Evolutionary conservation across 2,797 vertebrate genomes (phyloP), one percentile per base, ranked within the genome.

Genomic region (Cryptoblepharus egeriae): DNA sequence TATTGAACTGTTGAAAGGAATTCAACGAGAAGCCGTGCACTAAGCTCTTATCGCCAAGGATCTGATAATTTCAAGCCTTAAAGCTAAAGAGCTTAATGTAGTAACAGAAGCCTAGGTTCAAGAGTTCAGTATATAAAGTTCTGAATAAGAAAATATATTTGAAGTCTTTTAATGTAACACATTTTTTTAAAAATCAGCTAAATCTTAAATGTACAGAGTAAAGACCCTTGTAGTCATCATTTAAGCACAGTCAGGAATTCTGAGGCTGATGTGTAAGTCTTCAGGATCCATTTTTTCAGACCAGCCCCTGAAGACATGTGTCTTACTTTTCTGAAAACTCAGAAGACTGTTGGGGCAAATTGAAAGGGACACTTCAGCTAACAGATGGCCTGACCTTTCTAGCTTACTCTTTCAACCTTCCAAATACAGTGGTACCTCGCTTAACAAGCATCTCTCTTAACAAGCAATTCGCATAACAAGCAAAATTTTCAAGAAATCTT

Each of bases 51-150:
- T 79, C 76, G 69, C 80, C 52, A 87, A 79, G 78, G 85, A 88
- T 64, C 78, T 80, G 79, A 88, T 67, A 58, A 71, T 83, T 93
- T 88, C 87, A 85, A 84, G 35, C 65, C 87, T 92, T 89, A 89
- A 89, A 88, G 79, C 82, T 87, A 89, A 87, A 82, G 85, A 75
- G 49, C 88, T 85, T 87, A 84, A 89, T 79, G 68, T 88, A 88
- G 63, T 90, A 86, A 93, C 87, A 83, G 90, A 86, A 93, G 75
- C n/a, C 83, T 87, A 93, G 87, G 74, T 77, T 85, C 85, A 87
- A 88, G 87, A 1, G 8, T 86, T 85, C 85, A 79, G 82, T 60
- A 73, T 83, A 76, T 24, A 30, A 91, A 81, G 82, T 76, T 80
- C 4, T 42, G 42, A 82, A 79, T 88, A 90, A 89, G 80, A 65